Conservation (phyloP, 2,888 invertebrate species). For the Sphecodes monilicornis region DNA sequence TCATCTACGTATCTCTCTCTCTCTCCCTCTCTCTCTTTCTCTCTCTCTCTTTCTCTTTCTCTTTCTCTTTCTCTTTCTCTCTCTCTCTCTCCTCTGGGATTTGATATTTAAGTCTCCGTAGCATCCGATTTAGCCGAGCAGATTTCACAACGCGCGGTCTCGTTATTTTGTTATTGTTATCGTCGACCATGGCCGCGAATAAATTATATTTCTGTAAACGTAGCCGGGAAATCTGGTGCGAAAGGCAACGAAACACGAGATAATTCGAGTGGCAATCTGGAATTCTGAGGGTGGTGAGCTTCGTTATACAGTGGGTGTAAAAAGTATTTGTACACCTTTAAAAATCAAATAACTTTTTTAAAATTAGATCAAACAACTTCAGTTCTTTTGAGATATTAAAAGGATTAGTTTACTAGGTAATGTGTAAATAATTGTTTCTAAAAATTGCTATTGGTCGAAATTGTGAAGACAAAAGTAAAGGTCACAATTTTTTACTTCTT, state of each 20-base stretch:
- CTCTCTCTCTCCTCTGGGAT: slow-evolving; percentile 12
- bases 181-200: slow-evolving; percentile 27
- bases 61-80: background rate
- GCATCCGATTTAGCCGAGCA: background rate
- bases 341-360: too few relatives aligned
- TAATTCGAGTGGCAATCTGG: background rate
- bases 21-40: slow-evolving; percentile 8
- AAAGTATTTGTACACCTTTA: too few relatives aligned
- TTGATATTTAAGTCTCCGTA: slow-evolving; percentile 63
- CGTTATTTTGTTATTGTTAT: slow-evolving; percentile 28
- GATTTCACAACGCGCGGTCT: background rate
- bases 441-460: too few relatives aligned
- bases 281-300: background rate
- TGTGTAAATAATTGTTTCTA: too few relatives aligned
- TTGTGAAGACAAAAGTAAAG: too few relatives aligned
- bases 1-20: background rate
- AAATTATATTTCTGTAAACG: slow-evolving; percentile 30
- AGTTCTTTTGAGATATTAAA: too few relatives aligned
- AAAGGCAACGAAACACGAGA: background rate
- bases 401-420: too few relatives aligned
- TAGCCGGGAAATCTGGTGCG: slow-evolving; percentile 4
- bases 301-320: too few relatives aligned
- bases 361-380: too few relatives aligned
- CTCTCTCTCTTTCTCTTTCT: background rate
- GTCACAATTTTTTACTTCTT: too few relatives aligned